Percentiles rank a stretch among this genome's conserved stretches.
phyloP scores from a whole-genome alignment of 1,140 invertebrate species.

The Danaus melanippus region DNA sequence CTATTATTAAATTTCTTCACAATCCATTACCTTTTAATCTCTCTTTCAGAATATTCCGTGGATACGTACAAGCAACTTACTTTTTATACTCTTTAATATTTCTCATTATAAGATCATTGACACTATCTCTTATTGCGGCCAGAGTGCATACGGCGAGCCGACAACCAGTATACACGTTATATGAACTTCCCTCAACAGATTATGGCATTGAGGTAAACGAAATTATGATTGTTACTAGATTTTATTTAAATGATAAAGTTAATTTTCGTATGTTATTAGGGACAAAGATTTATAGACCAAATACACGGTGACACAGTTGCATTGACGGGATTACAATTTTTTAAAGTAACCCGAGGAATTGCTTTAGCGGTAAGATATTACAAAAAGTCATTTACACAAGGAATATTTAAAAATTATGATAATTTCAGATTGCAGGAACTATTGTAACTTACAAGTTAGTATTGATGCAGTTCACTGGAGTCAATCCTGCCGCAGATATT shows the following conservation, averaged over 20 bases:
- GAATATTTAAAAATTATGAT: constrained; percentile 2
- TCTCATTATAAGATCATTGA: too few species aligned
- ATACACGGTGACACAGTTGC: too few species aligned
- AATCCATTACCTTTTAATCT: background rate
- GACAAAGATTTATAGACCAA: constrained; percentile 52
- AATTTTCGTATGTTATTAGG: constrained; percentile 30
- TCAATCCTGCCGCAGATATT: constrained; percentile 12
- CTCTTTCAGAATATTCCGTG: constrained; percentile 59
- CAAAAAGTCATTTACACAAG: constrained; percentile 1
- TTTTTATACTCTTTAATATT: constrained; percentile 74
- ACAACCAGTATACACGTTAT: too few species aligned
- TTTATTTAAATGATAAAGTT: background rate
- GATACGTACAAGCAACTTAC: constrained; percentile 71
- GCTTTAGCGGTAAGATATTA: constrained; percentile 72
- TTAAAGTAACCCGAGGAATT: too few species aligned
- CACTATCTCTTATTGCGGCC: too few species aligned
- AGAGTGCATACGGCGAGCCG: too few species aligned
- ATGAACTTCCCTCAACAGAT: too few species aligned
- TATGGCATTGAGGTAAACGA: too few species aligned
- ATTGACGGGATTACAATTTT: too few species aligned
- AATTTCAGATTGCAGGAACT: constrained; percentile 32
- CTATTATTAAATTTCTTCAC: constrained; percentile 1
- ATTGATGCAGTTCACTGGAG: constrained; percentile 28
- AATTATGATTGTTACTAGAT: background rate
- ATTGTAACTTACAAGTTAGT: too few species aligned